Percentiles rank a stretch among this genome's conserved stretches.
Evolutionary conservation across 2,888 invertebrate genomes (phyloP).

Genomic region (Mythimna impura): DNA sequence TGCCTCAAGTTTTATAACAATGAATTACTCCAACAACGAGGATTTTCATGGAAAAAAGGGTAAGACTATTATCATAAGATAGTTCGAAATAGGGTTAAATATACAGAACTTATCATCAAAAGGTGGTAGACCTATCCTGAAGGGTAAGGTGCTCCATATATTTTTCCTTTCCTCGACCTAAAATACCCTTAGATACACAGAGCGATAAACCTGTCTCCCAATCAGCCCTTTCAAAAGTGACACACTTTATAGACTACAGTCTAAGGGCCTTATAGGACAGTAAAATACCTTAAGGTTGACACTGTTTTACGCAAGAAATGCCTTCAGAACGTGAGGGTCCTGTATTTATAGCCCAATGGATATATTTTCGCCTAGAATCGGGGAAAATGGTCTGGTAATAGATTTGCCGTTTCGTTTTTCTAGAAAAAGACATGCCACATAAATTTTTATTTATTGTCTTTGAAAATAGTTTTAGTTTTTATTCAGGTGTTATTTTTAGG

Average conservation of each 20-base stretch:
- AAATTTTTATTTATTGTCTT: slow-evolving; percentile 11
- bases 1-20: background rate
- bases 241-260: slow-evolving; percentile 57
- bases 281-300: slow-evolving; percentile 62
- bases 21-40: background rate
- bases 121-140: slow-evolving; percentile 14
- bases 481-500: background rate
- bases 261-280: slow-evolving; percentile 45
- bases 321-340: slow-evolving; percentile 36
- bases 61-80: slow-evolving; percentile 2
- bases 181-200: slow-evolving; percentile 44
- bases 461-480: background rate
- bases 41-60: slow-evolving; percentile 18
- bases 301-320: slow-evolving; percentile 56
- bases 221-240: slow-evolving; percentile 61
- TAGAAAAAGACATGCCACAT: background rate
- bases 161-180: slow-evolving; percentile 37
- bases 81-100: slow-evolving; percentile 28
- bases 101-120: slow-evolving; percentile 43
- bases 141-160: slow-evolving; percentile 50
- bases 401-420: slow-evolving; percentile 28
- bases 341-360: slow-evolving; percentile 50
- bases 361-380: slow-evolving; percentile 49
- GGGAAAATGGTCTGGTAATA: slow-evolving; percentile 34
- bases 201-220: slow-evolving; percentile 55